Percentiles rank a stretch among this genome's conserved stretches.
Evolutionary conservation across 2,888 invertebrate genomes (phyloP).

Genomic region (Ornithoptera priamus): DNA sequence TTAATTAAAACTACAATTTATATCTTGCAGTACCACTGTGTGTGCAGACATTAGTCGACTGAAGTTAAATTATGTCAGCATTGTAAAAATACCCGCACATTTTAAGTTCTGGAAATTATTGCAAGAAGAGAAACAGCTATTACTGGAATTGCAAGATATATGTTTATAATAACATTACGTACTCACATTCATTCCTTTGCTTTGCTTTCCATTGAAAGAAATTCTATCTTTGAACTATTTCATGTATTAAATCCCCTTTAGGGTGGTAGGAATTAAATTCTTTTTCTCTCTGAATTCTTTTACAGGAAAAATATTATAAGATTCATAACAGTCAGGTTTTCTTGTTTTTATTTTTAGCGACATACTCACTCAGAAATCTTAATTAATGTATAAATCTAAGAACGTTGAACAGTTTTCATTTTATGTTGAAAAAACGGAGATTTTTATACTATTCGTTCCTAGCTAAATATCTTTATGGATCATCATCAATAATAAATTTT

Average conservation of each 20-base stretch:
- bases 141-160: too few species aligned
- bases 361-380: too few species aligned
- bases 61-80: not conserved
- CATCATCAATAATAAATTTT: too few species aligned
- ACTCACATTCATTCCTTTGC: not conserved
- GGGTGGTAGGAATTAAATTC: not conserved
- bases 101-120: not conserved
- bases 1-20: constrained; percentile 36
- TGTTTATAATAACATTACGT: too few species aligned
- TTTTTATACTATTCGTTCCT: too few species aligned
- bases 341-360: too few species aligned
- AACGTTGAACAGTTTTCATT: too few species aligned
- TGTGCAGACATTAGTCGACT: not conserved
- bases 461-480: too few species aligned
- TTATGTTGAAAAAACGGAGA: too few species aligned
- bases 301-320: not conserved
- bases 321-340: not conserved
- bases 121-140: not conserved
- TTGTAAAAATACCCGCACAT: not conserved
- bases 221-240: too few species aligned
- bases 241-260: not conserved
- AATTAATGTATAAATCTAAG: too few species aligned
- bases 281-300: not conserved
- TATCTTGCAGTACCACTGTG: constrained; percentile 20
- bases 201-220: not conserved